Conservation (phyloP, 1,140 invertebrate genomes). For the Drosophila neocordata region DNA sequence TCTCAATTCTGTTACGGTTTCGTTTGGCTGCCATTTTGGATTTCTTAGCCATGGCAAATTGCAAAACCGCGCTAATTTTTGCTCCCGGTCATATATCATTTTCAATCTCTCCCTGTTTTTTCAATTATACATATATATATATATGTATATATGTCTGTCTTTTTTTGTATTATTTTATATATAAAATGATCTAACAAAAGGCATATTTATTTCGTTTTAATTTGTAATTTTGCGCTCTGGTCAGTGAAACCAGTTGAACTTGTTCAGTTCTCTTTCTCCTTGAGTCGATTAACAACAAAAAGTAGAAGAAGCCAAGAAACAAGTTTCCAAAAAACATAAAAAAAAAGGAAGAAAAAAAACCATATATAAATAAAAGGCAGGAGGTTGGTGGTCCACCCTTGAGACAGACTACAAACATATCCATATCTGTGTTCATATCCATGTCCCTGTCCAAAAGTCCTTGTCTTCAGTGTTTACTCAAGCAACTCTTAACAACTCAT, state of each 20-base stretch:
- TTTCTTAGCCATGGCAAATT: constrained; percentile 68
- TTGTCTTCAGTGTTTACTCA: constrained; percentile 69
- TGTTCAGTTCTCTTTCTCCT: constrained; percentile 33
- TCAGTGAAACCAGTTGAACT: constrained; percentile 77
- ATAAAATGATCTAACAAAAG: constrained; percentile 70
- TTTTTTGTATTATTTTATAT: constrained; percentile 41
- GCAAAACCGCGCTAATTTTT: constrained; percentile 80
- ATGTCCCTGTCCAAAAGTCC: constrained; percentile 29
- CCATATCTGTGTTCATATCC: constrained; percentile 43
- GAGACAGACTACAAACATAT: constrained; percentile 44
- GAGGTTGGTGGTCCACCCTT: constrained; percentile 42
- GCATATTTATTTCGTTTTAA: constrained; percentile 81
- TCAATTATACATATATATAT: not conserved
- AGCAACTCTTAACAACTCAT: constrained; percentile 80
- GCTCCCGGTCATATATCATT: constrained; percentile 55
- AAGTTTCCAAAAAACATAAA: constrained; percentile 44
- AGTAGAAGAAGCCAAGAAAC: constrained; percentile 42
- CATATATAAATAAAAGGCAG: not conserved
- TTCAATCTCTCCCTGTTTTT: constrained; percentile 43
- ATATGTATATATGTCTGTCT: not conserved
- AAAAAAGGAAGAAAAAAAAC: not conserved
- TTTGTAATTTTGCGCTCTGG: constrained; percentile 80
- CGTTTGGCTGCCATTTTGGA: constrained; percentile 59
- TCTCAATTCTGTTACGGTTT: not conserved
- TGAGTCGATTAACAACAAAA: constrained; percentile 58